A percentile compares a stretch with the other conserved stretches of the same genome.
Evolutionary conservation across 2,888 invertebrate species (phyloP).

Genomic region (Drosophila nr. fundita): DNA sequence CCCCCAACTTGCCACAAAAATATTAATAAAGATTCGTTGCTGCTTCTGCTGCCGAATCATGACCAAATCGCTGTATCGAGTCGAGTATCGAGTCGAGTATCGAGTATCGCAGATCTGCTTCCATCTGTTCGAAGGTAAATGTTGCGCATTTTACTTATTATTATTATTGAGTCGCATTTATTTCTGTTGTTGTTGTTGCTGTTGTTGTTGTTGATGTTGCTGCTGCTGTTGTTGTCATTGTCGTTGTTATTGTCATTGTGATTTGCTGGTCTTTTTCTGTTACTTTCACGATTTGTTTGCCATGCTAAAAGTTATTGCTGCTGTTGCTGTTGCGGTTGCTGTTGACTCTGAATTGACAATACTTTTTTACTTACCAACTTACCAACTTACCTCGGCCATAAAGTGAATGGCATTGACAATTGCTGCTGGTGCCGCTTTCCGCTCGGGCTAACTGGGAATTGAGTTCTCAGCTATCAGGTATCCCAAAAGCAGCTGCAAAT

Average conservation of each 20-base stretch:
- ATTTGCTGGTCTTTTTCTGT: slow-evolving; percentile 56
- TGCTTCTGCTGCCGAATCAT: slow-evolving; percentile 51
- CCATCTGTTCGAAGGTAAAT: slow-evolving; percentile 16
- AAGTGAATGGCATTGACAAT: slow-evolving; percentile 72
- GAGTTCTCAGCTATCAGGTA: slow-evolving; percentile 68
- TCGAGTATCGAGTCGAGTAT: slow-evolving; percentile 23
- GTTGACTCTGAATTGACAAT: slow-evolving; percentile 57
- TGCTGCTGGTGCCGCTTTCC: slow-evolving; percentile 15
- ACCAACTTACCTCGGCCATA: slow-evolving; percentile 34
- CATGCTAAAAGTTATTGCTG: slow-evolving; percentile 10
- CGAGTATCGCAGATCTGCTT: slow-evolving; percentile 32
- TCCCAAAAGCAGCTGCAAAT: slow-evolving; percentile 35
- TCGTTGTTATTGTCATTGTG: slow-evolving; percentile 43
- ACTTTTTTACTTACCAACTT: slow-evolving; percentile 45
- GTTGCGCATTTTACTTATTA: slow-evolving; percentile 39
- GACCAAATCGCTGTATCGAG: slow-evolving; percentile 52
- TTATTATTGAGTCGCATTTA: slow-evolving; percentile 32
- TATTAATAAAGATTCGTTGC: slow-evolving; percentile 69
- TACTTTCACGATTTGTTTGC: slow-evolving; percentile 69
- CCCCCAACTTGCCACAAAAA: slow-evolving; percentile 33
- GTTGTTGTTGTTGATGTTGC: slow-evolving; percentile 15
- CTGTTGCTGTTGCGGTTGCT: slow-evolving; percentile 4
- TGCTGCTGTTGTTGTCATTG: slow-evolving; percentile 17
- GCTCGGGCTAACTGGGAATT: slow-evolving; percentile 42
- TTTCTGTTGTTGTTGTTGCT: slow-evolving; percentile 6